Evolutionary conservation across 1,140 invertebrate species (phyloP).

Genomic region (Magallana ariakensis): DNA sequence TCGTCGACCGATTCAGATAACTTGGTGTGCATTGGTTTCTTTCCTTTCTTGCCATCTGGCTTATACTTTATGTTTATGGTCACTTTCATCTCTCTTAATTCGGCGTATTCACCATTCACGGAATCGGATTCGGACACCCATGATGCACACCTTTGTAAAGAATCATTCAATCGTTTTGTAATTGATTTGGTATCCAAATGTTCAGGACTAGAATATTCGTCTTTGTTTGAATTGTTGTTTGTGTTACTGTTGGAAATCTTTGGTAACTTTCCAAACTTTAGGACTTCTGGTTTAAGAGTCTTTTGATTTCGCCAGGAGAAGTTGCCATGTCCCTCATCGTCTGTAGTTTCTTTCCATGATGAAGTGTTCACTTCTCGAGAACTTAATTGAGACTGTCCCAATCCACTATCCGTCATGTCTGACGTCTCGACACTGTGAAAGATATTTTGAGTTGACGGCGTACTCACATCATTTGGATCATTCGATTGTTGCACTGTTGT

Average conservation of each 20-base stretch:
- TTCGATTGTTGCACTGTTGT: constrained; percentile 31
- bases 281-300: not conserved
- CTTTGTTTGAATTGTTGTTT: not conserved
- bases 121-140: not conserved
- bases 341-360: constrained; percentile 29
- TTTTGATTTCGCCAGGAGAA: not conserved
- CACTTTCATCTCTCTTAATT: constrained; percentile 54
- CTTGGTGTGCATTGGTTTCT: not conserved
- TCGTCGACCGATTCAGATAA: not conserved
- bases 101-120: constrained; percentile 25
- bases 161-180: not conserved
- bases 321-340: not conserved
- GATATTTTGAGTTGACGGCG: not conserved
- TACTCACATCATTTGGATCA: constrained; percentile 2
- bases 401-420: not conserved
- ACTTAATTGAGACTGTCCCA: not conserved
- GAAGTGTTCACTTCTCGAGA: constrained; percentile 21
- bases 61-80: constrained; percentile 53
- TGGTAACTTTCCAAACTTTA: constrained; percentile 34
- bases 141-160: not conserved
- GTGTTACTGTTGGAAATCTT: not conserved
- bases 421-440: not conserved
- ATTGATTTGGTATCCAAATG: not conserved
- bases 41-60: not conserved
- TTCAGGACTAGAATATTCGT: not conserved